Conservation (phyloP, 2,113 vertebrate genomes). For the Puntigrus tetrazona region DNA sequence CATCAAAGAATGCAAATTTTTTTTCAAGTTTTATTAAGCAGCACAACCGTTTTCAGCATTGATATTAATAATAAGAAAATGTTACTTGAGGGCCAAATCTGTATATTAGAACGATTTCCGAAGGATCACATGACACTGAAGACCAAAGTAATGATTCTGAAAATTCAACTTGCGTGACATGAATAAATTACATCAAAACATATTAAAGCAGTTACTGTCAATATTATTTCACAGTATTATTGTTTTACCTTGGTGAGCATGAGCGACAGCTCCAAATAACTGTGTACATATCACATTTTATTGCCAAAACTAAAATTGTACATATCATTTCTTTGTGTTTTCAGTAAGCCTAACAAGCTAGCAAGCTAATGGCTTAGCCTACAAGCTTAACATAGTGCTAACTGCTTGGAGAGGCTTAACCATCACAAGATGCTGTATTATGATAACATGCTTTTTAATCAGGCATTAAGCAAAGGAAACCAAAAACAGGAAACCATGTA, state of each 20-base stretch:
- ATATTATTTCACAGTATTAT: neutral
- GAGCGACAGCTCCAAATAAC: too few species aligned
- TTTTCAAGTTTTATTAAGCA: neutral
- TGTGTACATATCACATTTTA: neutral
- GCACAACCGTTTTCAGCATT: neutral
- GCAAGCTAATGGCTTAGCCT: neutral
- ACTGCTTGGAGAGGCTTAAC: neutral
- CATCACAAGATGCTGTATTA: neutral
- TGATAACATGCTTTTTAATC: neutral
- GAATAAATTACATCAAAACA: neutral
- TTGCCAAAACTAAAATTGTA: neutral
- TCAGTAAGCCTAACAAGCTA: neutral
- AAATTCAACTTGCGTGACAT: neutral
- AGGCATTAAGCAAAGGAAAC: neutral
- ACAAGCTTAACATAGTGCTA: neutral
- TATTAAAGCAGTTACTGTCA: too few species aligned
- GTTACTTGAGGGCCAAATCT: neutral
- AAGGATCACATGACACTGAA: neutral
- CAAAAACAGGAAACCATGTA: neutral
- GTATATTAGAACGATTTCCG: neutral
- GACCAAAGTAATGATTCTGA: neutral
- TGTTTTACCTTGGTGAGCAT: neutral
- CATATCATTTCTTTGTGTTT: neutral
- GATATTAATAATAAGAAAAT: neutral
- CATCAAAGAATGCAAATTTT: too few species aligned